Evolutionary conservation across 2,888 invertebrate genomes (phyloP), one percentile per base, ranked within the genome.

Genomic region (Liopterus haemorrhoidalis): DNA sequence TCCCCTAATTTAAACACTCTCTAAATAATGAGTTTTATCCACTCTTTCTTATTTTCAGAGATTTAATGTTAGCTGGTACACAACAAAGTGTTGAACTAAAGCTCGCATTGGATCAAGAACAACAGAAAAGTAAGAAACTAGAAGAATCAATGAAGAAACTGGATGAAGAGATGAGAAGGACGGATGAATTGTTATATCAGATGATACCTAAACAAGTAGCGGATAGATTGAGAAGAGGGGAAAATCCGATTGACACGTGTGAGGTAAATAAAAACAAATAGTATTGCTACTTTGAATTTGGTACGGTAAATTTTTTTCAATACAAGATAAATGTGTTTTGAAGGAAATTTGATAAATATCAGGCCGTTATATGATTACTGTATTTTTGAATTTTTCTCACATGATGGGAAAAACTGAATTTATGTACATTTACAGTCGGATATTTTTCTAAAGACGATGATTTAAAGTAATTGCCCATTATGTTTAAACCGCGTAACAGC

Each of bases 151-250:
- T 97, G 94, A 76, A 85, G 56, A 91, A 93, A 63, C 69, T 97
- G 52, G 96, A 96, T 63, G 87, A 88, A 54, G 96, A 96, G 68
- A 95, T 96, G 91, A 82, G 85, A 59, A 75, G 93, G 50, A 96
- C 96, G 0, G 96, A 97, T 63, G 92, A 94, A 59, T 72, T 97
- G 18, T 70, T 97, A 1, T 97, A 97, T 68, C 96, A 97, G 73
- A 96, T 97, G 95, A 95, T 97, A 73, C 97, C 97, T 20, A 94
- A 93, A 65, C 90, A 93, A 63, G 96, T 97, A 4, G 96, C 96
- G 0, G 95, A 95, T 66, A 74, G 94, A 33, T 73, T 97, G 41
- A 71, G 96, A 54, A 84, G 85, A 41, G 97, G 97, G n/a, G 92
- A 91, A 67, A 91, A 89, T 60, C 90, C 96, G 0, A 92, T 95